Conservation (phyloP, 2,888 invertebrate species). For the Scaptomyza tumidula region DNA sequence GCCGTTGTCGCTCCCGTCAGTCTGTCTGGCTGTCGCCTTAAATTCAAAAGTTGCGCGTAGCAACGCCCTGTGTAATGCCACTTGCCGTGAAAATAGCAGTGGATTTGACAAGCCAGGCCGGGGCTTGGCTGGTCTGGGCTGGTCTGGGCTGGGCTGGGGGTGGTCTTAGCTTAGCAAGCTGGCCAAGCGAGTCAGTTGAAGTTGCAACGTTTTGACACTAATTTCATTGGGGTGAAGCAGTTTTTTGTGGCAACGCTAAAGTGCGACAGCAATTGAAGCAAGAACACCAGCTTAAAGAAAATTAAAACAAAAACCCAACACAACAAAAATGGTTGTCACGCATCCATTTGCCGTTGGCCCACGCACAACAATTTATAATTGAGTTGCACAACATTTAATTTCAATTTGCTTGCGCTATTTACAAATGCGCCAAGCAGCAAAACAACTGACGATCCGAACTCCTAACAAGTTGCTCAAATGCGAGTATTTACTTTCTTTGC, state of each 20-base stretch:
- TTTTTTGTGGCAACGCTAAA: slow-evolving; percentile 52
- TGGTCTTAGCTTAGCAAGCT: background rate
- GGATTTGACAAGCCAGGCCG: slow-evolving; percentile 43
- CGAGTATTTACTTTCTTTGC: slow-evolving; percentile 63
- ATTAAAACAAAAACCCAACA: background rate
- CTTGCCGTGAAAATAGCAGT: slow-evolving; percentile 45
- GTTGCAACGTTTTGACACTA: slow-evolving; percentile 78
- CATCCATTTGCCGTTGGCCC: slow-evolving; percentile 28
- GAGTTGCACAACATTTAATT: slow-evolving; percentile 69
- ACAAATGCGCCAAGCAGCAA: background rate
- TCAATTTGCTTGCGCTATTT: slow-evolving; percentile 52
- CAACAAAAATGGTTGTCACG: slow-evolving; percentile 30
- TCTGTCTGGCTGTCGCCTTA: slow-evolving; percentile 24
- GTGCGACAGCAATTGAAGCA: slow-evolving; percentile 28
- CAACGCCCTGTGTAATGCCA: slow-evolving; percentile 28
- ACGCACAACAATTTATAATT: slow-evolving; percentile 50
- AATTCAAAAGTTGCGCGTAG: slow-evolving; percentile 51
- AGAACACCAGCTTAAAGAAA: background rate
- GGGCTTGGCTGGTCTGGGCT: background rate
- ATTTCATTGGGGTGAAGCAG: slow-evolving; percentile 71
- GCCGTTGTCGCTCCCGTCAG: slow-evolving; percentile 10
- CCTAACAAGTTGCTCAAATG: slow-evolving; percentile 40
- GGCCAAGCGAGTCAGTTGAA: slow-evolving; percentile 33
- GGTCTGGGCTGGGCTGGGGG: too few relatives aligned
- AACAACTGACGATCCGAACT: slow-evolving; percentile 18